phyloP scores from a whole-genome alignment of 2,888 invertebrate genomes.

The Drosophila peninsularis region DNA sequence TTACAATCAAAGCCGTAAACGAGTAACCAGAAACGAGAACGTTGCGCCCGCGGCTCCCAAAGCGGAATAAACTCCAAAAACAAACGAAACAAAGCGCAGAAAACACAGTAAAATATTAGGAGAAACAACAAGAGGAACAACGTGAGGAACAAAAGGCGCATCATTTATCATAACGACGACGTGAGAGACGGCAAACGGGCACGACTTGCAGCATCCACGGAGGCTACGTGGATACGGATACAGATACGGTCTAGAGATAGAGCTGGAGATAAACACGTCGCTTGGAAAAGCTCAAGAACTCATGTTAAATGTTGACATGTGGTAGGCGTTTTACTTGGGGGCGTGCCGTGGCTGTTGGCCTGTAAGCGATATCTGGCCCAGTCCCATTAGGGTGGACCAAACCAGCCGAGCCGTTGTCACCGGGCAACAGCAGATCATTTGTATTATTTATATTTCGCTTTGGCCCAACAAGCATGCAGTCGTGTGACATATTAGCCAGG shows the following conservation, averaged over 20 bases:
- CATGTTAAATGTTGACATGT: slow-evolving; percentile 77
- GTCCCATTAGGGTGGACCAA: slow-evolving; percentile 29
- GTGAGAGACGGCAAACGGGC: slow-evolving; percentile 58
- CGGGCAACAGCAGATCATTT: slow-evolving; percentile 59
- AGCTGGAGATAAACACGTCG: slow-evolving; percentile 49
- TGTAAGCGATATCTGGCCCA: slow-evolving; percentile 61
- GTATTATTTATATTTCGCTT: slow-evolving; percentile 79
- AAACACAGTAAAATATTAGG: slow-evolving; percentile 49
- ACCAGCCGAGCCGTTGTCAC: slow-evolving; percentile 32
- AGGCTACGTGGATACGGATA: slow-evolving; percentile 37
- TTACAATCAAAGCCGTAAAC: slow-evolving; percentile 72
- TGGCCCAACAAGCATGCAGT: slow-evolving; percentile 61
- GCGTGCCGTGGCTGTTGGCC: slow-evolving; percentile 47
- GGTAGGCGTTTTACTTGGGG: slow-evolving; percentile 51
- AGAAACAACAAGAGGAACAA: slow-evolving; percentile 36
- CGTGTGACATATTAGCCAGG: slow-evolving; percentile 68
- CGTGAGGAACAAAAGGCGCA: slow-evolving; percentile 46
- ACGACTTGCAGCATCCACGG: slow-evolving; percentile 35
- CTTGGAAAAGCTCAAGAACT: slow-evolving; percentile 58
- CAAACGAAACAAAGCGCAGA: slow-evolving; percentile 15
- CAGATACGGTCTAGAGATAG: slow-evolving; percentile 35
- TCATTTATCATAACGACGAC: slow-evolving; percentile 76
- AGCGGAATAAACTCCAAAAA: slow-evolving; percentile 34
- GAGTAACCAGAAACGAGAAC: slow-evolving; percentile 61
- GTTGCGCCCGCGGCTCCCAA: slow-evolving; percentile 46